phyloP scores from a whole-genome alignment of 2,113 vertebrate genomes.

The Tragelaphus scriptus region DNA sequence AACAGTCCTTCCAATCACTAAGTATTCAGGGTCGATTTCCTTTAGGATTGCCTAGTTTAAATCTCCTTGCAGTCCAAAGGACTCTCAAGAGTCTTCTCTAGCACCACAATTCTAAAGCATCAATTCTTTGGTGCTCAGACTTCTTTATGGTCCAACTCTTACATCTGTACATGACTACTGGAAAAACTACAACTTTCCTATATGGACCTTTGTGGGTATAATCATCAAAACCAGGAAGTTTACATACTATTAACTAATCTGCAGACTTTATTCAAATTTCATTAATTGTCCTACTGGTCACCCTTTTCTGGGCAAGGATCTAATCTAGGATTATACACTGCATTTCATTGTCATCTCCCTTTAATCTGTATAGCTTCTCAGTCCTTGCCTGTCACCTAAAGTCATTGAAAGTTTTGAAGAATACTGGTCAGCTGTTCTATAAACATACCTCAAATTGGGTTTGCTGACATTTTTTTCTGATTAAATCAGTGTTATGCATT shows the following conservation, averaged over 20 bases:
- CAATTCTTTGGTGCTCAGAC: not conserved
- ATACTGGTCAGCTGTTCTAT: not conserved
- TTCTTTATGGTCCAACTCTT: not conserved
- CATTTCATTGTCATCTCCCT: not conserved
- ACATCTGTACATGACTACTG: not conserved
- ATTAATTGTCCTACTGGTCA: not conserved
- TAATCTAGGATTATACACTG: not conserved
- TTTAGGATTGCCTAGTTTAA: not conserved
- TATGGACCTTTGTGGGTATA: not conserved
- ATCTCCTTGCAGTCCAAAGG: not conserved
- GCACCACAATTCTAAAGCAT: not conserved
- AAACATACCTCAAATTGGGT: not conserved
- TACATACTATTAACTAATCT: not conserved
- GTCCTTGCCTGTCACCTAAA: not conserved
- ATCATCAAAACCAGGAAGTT: not conserved
- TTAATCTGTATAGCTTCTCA: not conserved
- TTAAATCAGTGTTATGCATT: not conserved
- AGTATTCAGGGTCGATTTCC: not conserved
- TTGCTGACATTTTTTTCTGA: not conserved
- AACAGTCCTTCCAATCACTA: not conserved
- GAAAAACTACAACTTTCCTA: not conserved
- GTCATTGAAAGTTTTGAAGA: not conserved
- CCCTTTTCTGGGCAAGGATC: not conserved
- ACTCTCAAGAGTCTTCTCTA: not conserved
- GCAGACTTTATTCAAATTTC: not conserved